Evolutionary conservation across 2,888 invertebrate genomes (phyloP), one percentile per base, ranked within the genome.

Genomic region (Tipula unca): DNA sequence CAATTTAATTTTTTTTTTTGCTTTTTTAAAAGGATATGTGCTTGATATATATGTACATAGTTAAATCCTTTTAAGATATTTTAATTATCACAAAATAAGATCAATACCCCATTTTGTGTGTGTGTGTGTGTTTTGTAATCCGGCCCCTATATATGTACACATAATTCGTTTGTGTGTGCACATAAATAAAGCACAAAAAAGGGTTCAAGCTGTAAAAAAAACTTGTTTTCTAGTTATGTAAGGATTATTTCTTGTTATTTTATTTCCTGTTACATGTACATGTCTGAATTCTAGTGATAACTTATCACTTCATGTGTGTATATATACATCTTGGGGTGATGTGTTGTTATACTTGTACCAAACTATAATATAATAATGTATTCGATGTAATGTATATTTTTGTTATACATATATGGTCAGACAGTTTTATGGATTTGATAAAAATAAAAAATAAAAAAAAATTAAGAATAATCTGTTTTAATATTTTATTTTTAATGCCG

Each of bases 201-300:
- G 69, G 25, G 69, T 69, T 25, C 25, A 69, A 25, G 69, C 25
- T 69, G 69, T 69, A 69, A 25, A 69, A 69, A 69, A 69, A 69
- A 69, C 25, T 69, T 69, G 20, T 17, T 69, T 69, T 69, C 69
- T 25, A 69, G 69, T 69, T 69, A 69, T 48, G 8, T 13, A 69
- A 69, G 69, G 69, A 69, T 69, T 69, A 69, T 69, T 69, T 69
- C 69, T 69, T 69, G 6, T 69, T 69, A 69, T 69, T 69, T 69
- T 69, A 25, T 69, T 69, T 69, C 69, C 69, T 69, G 69, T 25
- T 69, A 69, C 10, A 25, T 69, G 48, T 54, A 54, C 48, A 54
- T 48, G 69, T 69, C 69, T 69, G 69, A 69, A 69, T 69, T 69
- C 69, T 69, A 10, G 25, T 69, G 69, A 69, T 69, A 69, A 69